Evolutionary conservation across 2,797 vertebrate genomes (phyloP).

Genomic region (Cuculus canorus): DNA sequence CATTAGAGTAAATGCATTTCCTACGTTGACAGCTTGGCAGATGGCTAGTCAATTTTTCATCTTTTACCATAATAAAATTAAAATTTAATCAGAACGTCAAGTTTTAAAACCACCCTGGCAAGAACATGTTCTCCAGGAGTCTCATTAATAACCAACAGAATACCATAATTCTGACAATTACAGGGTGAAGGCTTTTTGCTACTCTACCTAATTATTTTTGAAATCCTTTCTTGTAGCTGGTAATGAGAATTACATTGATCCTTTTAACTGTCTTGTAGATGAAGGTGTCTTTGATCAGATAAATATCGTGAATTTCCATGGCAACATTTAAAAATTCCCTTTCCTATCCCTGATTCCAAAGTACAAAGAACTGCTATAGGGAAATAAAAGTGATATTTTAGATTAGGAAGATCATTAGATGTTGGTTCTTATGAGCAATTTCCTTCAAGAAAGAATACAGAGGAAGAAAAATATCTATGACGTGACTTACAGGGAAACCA

Average conservation of each 20-base stretch:
- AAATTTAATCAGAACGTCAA: not conserved
- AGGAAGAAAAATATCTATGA: not conserved
- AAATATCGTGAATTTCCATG: not conserved
- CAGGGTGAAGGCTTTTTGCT: accelerated
- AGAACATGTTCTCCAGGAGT: not conserved
- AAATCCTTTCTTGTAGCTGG: constrained; percentile 11
- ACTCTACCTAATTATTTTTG: not conserved
- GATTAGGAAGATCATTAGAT: not conserved
- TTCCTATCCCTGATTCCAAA: not conserved
- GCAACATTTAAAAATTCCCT: not conserved
- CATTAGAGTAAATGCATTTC: not conserved
- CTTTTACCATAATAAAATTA: not conserved
- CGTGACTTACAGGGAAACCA: not conserved
- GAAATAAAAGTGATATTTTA: not conserved
- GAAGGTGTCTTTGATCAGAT: constrained; percentile 18
- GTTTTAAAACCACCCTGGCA: not conserved
- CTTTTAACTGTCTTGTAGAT: not conserved
- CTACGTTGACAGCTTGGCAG: not conserved
- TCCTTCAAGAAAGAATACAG: not conserved
- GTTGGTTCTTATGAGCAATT: not conserved
- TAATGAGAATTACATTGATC: not conserved
- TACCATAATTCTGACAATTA: not conserved
- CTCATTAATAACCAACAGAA: not conserved
- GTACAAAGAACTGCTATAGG: not conserved
- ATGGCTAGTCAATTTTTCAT: not conserved